Percentiles rank a stretch among this genome's conserved stretches.
Evolutionary conservation across 1,140 invertebrate species (phyloP).

Genomic region (Pogonomyrmex barbatus): DNA sequence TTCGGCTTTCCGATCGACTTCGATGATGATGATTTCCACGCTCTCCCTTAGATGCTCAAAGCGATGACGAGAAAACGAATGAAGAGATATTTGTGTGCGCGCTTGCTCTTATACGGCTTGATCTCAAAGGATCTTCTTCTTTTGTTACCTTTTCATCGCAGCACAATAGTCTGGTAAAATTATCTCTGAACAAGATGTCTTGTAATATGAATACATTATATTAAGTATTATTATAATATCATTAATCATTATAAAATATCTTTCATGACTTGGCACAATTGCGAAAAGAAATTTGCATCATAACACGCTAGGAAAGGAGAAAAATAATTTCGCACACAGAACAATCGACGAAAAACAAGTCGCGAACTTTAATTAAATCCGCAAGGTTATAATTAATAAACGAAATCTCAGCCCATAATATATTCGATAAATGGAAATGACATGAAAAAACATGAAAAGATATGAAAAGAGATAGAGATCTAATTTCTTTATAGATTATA

Average conservation of each 20-base stretch:
- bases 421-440: not conserved
- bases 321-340: not conserved
- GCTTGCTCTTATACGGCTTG: not conserved
- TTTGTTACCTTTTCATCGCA: not conserved
- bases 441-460: not conserved
- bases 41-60: not conserved
- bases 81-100: not conserved
- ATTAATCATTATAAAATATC: not conserved
- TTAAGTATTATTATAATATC: not conserved
- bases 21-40: not conserved
- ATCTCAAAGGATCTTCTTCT: not conserved
- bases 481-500: too few species aligned
- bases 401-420: not conserved
- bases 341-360: not conserved
- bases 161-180: not conserved
- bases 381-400: not conserved
- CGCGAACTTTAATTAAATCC: not conserved
- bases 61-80: not conserved
- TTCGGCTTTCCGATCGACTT: not conserved
- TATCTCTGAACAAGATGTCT: not conserved
- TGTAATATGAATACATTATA: not conserved
- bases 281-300: not conserved
- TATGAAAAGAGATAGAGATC: not conserved
- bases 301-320: not conserved
- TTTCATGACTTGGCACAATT: not conserved